Evolutionary conservation across 2,113 vertebrate species (phyloP).

Genomic region (Hippocampus guttulatus): DNA sequence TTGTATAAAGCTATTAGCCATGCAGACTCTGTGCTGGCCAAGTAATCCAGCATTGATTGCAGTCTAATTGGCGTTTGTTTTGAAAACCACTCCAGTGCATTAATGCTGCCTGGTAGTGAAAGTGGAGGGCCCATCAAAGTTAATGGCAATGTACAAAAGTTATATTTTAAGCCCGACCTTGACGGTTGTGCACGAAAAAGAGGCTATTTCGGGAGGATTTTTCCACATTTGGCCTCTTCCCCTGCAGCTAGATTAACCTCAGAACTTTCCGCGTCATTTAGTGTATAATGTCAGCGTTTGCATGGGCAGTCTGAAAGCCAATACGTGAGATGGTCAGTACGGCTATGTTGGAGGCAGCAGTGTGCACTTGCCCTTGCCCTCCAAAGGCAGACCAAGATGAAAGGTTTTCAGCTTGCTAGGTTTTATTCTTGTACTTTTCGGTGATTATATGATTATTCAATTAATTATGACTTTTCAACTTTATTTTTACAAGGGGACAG

Average conservation of each 20-base stretch:
- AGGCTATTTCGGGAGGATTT: constrained; percentile 70
- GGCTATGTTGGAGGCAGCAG: constrained; percentile 19
- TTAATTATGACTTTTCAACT: not conserved
- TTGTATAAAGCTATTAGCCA: constrained; percentile 4
- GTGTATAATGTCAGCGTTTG: constrained; percentile 71
- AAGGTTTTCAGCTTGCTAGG: not conserved
- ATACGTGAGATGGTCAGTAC: constrained; percentile 21
- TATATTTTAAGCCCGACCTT: constrained; percentile 51
- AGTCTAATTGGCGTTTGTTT: constrained; percentile 13
- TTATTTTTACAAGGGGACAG: too few relatives aligned
- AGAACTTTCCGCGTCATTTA: constrained; percentile 78
- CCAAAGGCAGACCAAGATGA: not conserved
- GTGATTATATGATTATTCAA: not conserved
- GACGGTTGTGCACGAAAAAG: constrained; percentile 63
- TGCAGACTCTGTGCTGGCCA: not conserved
- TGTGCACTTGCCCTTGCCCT: constrained; percentile 22
- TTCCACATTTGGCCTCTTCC: constrained; percentile 74
- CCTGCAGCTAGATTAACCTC: constrained; percentile 59
- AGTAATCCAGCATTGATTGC: not conserved
- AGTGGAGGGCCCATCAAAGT: constrained; percentile 13
- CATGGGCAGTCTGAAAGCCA: constrained; percentile 37
- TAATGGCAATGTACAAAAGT: constrained; percentile 27
- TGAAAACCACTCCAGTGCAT: constrained; percentile 15
- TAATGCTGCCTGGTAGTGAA: constrained; percentile 18
- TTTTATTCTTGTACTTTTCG: not conserved